Evolutionary conservation across 2,113 vertebrate genomes (phyloP), one percentile per base, ranked within the genome.

Genomic region (mouse (Mus musculus)): DNA sequence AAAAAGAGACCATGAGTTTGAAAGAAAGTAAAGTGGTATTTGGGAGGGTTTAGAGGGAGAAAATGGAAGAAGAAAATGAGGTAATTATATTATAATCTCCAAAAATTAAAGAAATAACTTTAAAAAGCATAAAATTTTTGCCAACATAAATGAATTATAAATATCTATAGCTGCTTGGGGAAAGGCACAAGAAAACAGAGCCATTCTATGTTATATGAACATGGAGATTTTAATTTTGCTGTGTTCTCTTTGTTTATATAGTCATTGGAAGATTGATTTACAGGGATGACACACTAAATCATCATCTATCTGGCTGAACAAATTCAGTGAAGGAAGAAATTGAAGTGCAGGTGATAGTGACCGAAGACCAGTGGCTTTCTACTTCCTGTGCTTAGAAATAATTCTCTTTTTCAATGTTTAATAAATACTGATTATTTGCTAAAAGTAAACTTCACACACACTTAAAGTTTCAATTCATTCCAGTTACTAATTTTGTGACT

Each of bases 391-490:
- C 17, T 81, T 89, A 10, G 49, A 95, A 96, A 75, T 3, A 42
- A 19, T 88, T n/a, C 39, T 93, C 61, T 30, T 61, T 20, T 63
- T 94, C 75, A 86, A 88, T n/a, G 46, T 13, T 96, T 93, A 90
- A 65, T 85, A 95, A 85, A 71, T 96, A 92, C 10, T 14, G 1
- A 91, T 95, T 42, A 88, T 85, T 88, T 88, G 77, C 49, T 97
- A 13, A 95, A 96, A 96, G 36, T 3, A 93, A 95, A 88, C 88
- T 90, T 90, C 72, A 46, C 16, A 95, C 95, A 42, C 77, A 90
- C 59, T 96, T 95, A 72, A 94, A 94, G 65, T 92, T 95, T 97
- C 56, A 93, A 93, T 94, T 92, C 33, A 90, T 92, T 94, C 82
- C 54, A 36, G 86, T 94, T 90, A 92, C 91, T 95, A 97, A 95